These are phyloP conservation scores for Pleuronectes platessa DNA, from an alignment of 2,113 vertebrate species.

Conservation along the genomic window DNA sequence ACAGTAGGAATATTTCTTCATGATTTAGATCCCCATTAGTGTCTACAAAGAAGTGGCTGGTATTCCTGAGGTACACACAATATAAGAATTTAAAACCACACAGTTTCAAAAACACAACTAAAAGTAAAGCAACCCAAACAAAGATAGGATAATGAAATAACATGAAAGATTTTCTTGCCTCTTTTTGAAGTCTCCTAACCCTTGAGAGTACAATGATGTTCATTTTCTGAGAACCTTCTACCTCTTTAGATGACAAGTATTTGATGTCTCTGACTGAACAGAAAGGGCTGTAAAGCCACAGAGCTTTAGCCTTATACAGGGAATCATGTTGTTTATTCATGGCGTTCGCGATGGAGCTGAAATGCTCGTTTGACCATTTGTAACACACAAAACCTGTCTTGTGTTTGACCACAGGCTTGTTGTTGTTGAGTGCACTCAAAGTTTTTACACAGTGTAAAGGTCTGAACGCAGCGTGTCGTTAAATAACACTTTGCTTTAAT, in stretches of 20 bases:
- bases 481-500: no score
- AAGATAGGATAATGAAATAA: background rate
- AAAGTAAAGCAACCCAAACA: no score
- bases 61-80: background rate
- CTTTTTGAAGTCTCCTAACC: background rate
- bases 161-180: background rate
- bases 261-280: background rate
- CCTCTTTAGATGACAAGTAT: background rate
- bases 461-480: no score
- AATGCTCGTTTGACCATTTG: background rate
- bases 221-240: background rate
- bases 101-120: background rate
- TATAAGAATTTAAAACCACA: background rate
- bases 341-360: background rate
- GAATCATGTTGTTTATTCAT: conserved; percentile 6
- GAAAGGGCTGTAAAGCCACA: conserved; percentile 1
- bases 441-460: background rate
- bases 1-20: no score
- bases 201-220: background rate
- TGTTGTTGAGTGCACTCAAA: background rate
- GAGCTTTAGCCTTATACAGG: background rate
- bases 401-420: background rate
- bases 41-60: background rate
- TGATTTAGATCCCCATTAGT: background rate
- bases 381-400: background rate